Percentiles rank a stretch among this genome's conserved stretches.
Conservation (phyloP, 2,113 vertebrate species). For the Protobothrops mucrosquamatus region DNA sequence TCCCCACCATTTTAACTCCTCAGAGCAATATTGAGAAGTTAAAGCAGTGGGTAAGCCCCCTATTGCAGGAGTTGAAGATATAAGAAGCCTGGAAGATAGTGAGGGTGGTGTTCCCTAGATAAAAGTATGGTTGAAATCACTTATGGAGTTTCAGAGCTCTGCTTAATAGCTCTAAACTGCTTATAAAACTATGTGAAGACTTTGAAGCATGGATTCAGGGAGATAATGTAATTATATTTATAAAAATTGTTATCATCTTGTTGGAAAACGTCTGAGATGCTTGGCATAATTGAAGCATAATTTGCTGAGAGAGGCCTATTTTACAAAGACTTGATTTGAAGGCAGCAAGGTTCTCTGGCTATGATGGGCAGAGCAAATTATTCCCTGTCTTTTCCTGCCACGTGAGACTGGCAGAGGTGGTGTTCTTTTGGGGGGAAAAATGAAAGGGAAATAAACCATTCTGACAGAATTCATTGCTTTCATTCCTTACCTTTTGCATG, state of each 20-base stretch:
- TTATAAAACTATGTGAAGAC: background rate
- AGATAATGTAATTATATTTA: background rate
- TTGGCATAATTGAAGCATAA: background rate
- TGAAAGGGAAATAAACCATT: background rate
- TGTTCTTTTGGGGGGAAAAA: background rate
- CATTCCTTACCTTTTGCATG: background rate
- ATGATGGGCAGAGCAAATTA: background rate
- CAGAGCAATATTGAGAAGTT: background rate
- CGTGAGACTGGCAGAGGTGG: too few relatives aligned
- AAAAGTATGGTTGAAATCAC: background rate
- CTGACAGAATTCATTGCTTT: background rate
- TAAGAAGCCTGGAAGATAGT: background rate
- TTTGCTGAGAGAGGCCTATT: background rate
- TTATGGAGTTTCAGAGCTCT: background rate
- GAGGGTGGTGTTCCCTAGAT: background rate
- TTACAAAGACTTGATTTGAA: background rate
- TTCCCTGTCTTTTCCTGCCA: background rate
- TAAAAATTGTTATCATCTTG: background rate
- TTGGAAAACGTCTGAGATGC: background rate
- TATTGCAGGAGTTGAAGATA: background rate
- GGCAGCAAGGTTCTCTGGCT: background rate
- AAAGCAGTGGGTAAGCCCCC: background rate
- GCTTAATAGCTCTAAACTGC: background rate
- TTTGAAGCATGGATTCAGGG: background rate
- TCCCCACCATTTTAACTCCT: background rate